Evolutionary conservation across 2,113 vertebrate species (phyloP), one percentile per base, ranked within the genome.

Genomic region (Calidris pygmaea): DNA sequence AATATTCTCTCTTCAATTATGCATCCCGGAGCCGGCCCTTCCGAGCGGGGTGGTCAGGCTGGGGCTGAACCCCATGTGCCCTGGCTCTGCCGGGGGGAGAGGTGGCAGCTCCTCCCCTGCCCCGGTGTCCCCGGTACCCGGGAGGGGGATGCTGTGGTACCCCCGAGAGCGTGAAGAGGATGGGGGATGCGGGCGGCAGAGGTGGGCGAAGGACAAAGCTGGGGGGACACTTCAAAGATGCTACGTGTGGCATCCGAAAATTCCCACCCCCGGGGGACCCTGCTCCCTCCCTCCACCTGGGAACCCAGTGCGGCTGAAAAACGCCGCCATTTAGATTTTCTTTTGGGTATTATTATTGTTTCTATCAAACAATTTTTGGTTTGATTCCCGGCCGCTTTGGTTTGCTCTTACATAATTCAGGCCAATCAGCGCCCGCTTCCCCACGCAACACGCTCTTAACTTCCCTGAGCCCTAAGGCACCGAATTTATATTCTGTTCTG

Each of bases 321-420:
- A 90, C 0, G 60, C 89, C 55, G 72, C 90, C 86, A 10, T 87
- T 96, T 91, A 86, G 94, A 59, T 93, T 18, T 18, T 55, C 11
- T 55, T 55, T 87, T 94, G 81, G 76, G 73, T 93, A 73, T 75
- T 83, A 74, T 94, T 96, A 67, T 94, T 97, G 96, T 97, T 97
- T 96, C 52, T 93, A 93, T 78, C 85, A 53, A 50, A 74, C 4
- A 20, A 72, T 91, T 9, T 9, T 75, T 6, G 21, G 81, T 89
- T 9, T 75, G 80, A 87, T 70, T 66, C 79, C 75, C 63, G 83
- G 80, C 73, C 3, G 23, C 80, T 74, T 75, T 14, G 85, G 78
- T 87, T 62, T 78, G 88, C 87, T 83, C 68, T 74, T 97, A n/a
- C 94, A 92, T 95, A 96, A 98, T 97, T 95, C 58, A 96, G 90